Base-by-base conservation (phyloP, 1,140 invertebrate species). In the Macrocentrus cingulum region DNA sequence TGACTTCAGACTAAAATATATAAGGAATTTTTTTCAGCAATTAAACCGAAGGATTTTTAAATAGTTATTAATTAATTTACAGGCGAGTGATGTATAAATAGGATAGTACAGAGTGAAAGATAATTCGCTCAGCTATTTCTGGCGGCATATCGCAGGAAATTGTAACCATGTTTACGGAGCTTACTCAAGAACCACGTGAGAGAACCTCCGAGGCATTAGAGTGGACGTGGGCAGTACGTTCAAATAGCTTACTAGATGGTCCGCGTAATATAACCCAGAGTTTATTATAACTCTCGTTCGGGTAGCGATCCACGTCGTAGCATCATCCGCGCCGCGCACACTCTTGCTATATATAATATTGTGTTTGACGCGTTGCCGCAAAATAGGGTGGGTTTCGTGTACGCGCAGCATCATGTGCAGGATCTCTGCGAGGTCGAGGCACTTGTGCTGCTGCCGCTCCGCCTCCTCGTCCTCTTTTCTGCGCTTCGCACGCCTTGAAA, bases 271-370 rank as follows among this genome's bases (percentile, higher is more conserved):
- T 72, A 73, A 67, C 61, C 61, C 60, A 25, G 59, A 68, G 63
- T 74, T 74, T 74, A 75, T 73, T 73, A 73, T 70, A 68, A 73
- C 65, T 58, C 39, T 49, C 51, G 56, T 60, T 56, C 19, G 39
- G 48, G 39, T 37, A 36, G 37, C 49, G 36, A 42, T 39, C 34
- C 46, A 39, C 32, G 23, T 15, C 13, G 48, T 50, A 42, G 13
- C 56, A 34, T 51, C 23, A 51, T 57, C 36, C 41, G 13, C 29
- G 15, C 13, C n/a, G n/a, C n/a, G n/a, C n/a, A n/a, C n/a, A n/a
- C n/a, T n/a, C n/a, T n/a, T n/a, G n/a, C n/a, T n/a, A n/a, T n/a
- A 8, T 15, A 39, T 8, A n/a, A 15, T 39, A 39, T n/a, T 5
- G 3, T 4, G 36, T 39, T 39, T 8, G 36, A 8, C 8, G 36